Evolutionary conservation across 1,140 invertebrate species (phyloP), one percentile per base, ranked within the genome.

Genomic region (Platyscapa corneri): DNA sequence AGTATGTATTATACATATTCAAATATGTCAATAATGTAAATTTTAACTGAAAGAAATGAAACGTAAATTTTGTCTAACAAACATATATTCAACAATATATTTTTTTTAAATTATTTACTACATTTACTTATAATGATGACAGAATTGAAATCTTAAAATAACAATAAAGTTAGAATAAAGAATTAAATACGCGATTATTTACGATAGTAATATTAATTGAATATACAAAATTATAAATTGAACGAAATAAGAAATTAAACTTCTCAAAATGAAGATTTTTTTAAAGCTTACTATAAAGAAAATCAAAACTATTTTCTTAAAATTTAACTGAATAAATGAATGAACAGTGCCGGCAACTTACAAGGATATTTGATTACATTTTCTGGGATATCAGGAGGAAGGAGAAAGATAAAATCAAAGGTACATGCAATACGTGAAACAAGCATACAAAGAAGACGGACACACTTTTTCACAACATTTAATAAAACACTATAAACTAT

Each of bases 401-500:
- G 12, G 34, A 34, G 34, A n/a, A 20, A 74, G 18, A 72, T 3
- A 37, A 74, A 42, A 6, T 7, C 10, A 7, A 74, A 74, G 34
- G 14, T 39, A 30, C 72, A 72, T 86, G 70, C 60, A 85, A 76
- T 83, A 84, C 65, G n/a, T 78, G n/a, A 89, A 75, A 80, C 46
- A 42, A 76, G 3, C 20, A 53, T 82, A 83, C 49, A 81, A 85
- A 91, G 8, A 18, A 89, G 88, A 88, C 86, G 86, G 87, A 89
- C 86, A 89, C 90, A 91, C 90, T 93, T 93, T 93, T 92, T 91
- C 92, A 93, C 93, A 93, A 93, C 93, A 92, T 93, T 93, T 92
- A 93, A 93, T 93, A 93, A 93, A 93, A 92, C 91, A 88, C 91
- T 93, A 93, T 92, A 90, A 93, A 91, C 91, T 93, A 92, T 92